Evolutionary conservation across 1,140 invertebrate genomes (phyloP).

Genomic region (Brachionus sp.): DNA sequence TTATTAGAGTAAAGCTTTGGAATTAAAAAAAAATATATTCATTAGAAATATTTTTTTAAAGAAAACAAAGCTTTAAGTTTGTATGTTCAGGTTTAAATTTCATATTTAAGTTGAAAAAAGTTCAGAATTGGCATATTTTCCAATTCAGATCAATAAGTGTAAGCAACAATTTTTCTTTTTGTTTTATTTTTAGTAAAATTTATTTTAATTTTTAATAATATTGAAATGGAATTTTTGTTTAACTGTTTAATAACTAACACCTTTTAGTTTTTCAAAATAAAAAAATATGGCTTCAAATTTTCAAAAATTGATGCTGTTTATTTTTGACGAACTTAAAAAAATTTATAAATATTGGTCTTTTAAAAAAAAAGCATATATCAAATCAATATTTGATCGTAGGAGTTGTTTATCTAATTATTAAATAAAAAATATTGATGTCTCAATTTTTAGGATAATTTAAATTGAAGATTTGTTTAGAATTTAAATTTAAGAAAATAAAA

Average conservation of each 20-base stretch:
- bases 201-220: background rate
- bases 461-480: background rate
- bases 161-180: background rate
- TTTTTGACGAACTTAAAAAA: background rate
- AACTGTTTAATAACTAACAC: background rate
- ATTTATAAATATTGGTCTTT: background rate
- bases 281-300: background rate
- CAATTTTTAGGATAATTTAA: background rate
- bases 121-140: background rate
- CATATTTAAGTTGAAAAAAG: background rate
- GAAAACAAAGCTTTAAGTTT: background rate
- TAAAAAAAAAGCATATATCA: background rate
- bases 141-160: background rate
- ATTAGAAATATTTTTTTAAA: background rate
- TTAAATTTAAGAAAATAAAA: background rate
- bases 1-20: background rate
- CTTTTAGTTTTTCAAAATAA: background rate
- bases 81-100: background rate
- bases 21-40: background rate
- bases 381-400: background rate
- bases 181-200: background rate
- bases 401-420: conserved; percentile 4
- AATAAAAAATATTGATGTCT: background rate
- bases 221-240: background rate
- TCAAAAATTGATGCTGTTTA: background rate